Conservation (phyloP, 1,140 invertebrate genomes). For the Berghia stephanieae region DNA sequence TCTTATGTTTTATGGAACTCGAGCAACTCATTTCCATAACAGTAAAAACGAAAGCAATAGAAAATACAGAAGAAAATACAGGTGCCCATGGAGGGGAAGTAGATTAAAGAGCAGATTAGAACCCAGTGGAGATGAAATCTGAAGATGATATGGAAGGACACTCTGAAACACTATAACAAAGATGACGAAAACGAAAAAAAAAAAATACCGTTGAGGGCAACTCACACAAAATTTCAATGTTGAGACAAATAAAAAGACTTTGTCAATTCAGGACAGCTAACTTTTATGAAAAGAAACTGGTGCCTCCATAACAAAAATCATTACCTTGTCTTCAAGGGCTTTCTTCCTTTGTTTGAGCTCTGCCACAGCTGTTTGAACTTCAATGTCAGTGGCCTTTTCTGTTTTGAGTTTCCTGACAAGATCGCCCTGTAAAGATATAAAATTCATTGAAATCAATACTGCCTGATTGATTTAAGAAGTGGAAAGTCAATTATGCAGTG, state of each 20-base stretch:
- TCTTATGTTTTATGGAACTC: too few species aligned
- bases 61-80: too few species aligned
- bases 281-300: neutral
- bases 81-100: too few species aligned
- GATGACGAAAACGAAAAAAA: too few species aligned
- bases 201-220: too few species aligned
- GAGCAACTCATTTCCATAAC: too few species aligned
- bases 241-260: too few species aligned
- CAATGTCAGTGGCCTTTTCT: conserved; percentile 85
- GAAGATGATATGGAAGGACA: neutral
- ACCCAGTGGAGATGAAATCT: too few species aligned
- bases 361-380: conserved; percentile 91
- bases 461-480: neutral
- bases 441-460: neutral
- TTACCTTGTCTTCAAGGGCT: conserved; percentile 85
- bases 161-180: neutral
- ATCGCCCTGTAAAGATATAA: conserved; percentile 76
- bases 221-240: too few species aligned
- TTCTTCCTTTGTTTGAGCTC: conserved; percentile 93
- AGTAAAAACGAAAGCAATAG: too few species aligned
- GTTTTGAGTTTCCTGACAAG: conserved; percentile 87
- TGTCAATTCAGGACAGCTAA: neutral
- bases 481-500: too few species aligned
- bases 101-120: too few species aligned
- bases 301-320: neutral